Base-by-base conservation (phyloP, 2,113 vertebrate genomes). In the Indicator maculatus region DNA sequence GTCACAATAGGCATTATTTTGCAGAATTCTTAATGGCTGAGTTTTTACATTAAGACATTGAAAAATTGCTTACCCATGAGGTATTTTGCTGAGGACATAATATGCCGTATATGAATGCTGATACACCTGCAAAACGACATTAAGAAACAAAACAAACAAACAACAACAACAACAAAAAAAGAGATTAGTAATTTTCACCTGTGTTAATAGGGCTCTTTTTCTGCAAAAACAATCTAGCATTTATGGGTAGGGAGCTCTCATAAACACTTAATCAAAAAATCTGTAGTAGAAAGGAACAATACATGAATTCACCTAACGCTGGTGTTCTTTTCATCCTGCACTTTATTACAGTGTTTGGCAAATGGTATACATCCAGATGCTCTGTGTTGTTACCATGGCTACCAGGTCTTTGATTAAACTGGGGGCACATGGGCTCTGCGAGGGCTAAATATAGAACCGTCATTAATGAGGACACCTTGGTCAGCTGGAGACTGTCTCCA, bases 51-150 rank as follows among this genome's bases (percentile, higher is more conserved):
- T n/a, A 88, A 96, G 60, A 89, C 66, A 83, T 47, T 83, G 53
- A 89, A 88, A 61, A 65, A 72, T 69, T 72, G 88, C 98, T 98
- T 98, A 98, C 98, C 98, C 97, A 11, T 98, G 98, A 96, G 98
- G 97, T 92, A 98, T 97, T 95, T 98, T 98, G 97, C 98, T 99
- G 95, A 99, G 99, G 96, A 99, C 99, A 95, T 99, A 99, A 96
- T 99, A 98, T 12, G 99, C 99, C 2, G 98, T 99, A 89, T 99
- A 99, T 16, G 99, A 99, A 96, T 98, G 97, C 80, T 97, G 98
- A 95, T 99, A 99, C 17, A 99, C 98, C 99, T 99, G 98, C 81
- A 96, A 97, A 94, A 96, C 56, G 70, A 94, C 96, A 94, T 93
- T 36, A 81, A 86, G 83, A 87, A 70, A 83, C 30, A 94, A 93